phyloP scores from a whole-genome alignment of 2,888 invertebrate species.

The Chrysina gloriosa region DNA sequence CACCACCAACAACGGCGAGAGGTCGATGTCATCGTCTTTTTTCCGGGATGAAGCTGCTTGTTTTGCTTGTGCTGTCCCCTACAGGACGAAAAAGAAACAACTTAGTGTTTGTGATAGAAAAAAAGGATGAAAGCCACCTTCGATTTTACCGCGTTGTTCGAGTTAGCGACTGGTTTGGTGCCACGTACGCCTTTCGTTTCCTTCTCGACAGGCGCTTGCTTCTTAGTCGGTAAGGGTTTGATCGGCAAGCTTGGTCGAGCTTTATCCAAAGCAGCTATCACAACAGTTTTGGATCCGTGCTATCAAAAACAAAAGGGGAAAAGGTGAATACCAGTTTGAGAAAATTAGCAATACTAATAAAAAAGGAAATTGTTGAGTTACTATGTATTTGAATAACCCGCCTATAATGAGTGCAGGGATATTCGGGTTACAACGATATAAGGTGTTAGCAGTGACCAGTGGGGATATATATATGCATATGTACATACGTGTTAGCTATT shows the following conservation, averaged over 20 bases:
- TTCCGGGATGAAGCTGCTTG: slow-evolving; percentile 71
- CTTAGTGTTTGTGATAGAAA: background rate
- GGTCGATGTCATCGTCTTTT: slow-evolving; percentile 88
- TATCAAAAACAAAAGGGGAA: slow-evolving; percentile 53
- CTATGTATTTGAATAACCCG: too few relatives aligned
- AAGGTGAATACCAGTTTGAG: background rate
- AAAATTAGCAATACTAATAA: too few relatives aligned
- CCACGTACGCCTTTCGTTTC: slow-evolving; percentile 70
- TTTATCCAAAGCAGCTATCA: slow-evolving; percentile 86
- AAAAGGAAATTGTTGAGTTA: too few relatives aligned
- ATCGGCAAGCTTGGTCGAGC: slow-evolving; percentile 85
- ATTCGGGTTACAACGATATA: too few relatives aligned
- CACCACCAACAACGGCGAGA: slow-evolving; percentile 79
- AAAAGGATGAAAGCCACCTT: slow-evolving; percentile 63
- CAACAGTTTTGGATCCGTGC: slow-evolving; percentile 80
- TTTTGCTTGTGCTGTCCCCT: slow-evolving; percentile 51
- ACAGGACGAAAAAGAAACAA: background rate
- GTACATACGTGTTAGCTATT: too few relatives aligned
- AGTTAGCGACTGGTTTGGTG: slow-evolving; percentile 68
- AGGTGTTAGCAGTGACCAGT: too few relatives aligned
- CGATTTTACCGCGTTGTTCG: slow-evolving; percentile 67
- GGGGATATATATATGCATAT: too few relatives aligned
- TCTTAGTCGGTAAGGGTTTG: slow-evolving; percentile 77
- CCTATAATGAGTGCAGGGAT: too few relatives aligned
- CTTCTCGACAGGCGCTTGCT: slow-evolving; percentile 68